Base-by-base conservation (phyloP, 2,888 invertebrate genomes). In the Bellardia pandia region DNA sequence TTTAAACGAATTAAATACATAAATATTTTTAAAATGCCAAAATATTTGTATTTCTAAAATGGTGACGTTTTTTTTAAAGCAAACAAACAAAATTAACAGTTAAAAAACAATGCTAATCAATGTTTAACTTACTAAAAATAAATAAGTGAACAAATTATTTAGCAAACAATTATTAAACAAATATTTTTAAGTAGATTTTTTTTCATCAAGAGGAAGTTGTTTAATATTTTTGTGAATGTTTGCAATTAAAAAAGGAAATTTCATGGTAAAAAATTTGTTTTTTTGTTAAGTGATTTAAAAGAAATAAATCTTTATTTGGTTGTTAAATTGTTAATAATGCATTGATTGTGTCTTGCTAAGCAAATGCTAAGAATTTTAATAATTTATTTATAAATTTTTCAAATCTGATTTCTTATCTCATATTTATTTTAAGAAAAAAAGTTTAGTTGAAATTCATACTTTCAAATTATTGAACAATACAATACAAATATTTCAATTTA, bases 41-140 rank as follows among this genome's bases (percentile, higher is more conserved):
- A 37, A 45, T 42, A 14, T 40, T 60, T 76, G 40, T 56, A 80
- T 80, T 80, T 78, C 75, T 64, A 64, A 75, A 76, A 48, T 40
- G 58, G 69, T 80, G 80, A 85, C 62, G 69, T 51, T 53, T 71
- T 68, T 51, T 58, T 33, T 58, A 42, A 23, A 53, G 62, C 33
- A 40, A 13, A n/a, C 16, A 37, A 53, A 64, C 23, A 11, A 16
- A 66, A 56, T 69, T 58, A 75, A 53, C 68, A n/a, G 5, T 23
- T 37, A n/a, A 69, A 37, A 33, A 14, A 37, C 13, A 33, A 33
- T 37, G 40, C 13, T 37, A 37, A 4, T 53, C 7, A 53, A 11
- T 60, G 33, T 33, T 33, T 60, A 60, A 60, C 48, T 58, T 14
- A 56, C 58, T 78, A 42, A 68, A 58, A 77, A 68, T 66, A 53